A percentile compares a stretch with the other conserved stretches of the same genome.
Conservation (phyloP, 2,888 invertebrate genomes). For the Amblyjoppa proteus region DNA sequence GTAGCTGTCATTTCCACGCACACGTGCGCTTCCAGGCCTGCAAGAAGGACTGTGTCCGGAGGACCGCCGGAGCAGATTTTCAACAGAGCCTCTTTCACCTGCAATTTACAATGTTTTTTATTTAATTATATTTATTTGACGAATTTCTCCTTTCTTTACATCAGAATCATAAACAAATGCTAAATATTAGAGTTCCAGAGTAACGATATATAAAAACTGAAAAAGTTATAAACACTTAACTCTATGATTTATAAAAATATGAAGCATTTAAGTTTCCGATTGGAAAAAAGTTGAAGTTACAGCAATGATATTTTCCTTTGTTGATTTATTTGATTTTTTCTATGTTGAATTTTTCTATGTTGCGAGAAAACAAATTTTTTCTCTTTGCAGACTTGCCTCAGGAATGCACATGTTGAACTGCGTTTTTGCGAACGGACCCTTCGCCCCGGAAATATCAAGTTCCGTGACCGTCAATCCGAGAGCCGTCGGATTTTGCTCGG, state of each 20-base stretch:
- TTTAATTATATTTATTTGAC: too few relatives aligned
- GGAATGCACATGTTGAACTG: conserved; percentile 1
- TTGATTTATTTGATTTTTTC: background rate
- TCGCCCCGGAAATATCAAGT: background rate
- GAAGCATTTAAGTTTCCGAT: too few relatives aligned
- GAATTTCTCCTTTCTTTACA: too few relatives aligned
- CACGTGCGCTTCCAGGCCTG: conserved; percentile 89
- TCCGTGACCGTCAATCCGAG: background rate
- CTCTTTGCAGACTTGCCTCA: background rate
- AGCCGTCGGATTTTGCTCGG: background rate
- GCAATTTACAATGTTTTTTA: too few relatives aligned
- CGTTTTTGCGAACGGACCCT: background rate
- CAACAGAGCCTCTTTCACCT: conserved; percentile 55
- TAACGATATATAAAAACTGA: too few relatives aligned
- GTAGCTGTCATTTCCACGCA: conserved; percentile 93
- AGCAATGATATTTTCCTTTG: background rate
- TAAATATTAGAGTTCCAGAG: too few relatives aligned
- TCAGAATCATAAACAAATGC: too few relatives aligned
- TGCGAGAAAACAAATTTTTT: background rate
- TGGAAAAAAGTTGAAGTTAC: too few relatives aligned
- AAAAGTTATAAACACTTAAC: too few relatives aligned
- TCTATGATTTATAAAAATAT: too few relatives aligned
- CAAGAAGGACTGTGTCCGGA: conserved; percentile 77
- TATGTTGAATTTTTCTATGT: background rate
- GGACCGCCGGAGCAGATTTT: conserved; percentile 71